These are phyloP conservation scores for Alces alces DNA, from an alignment of 2,113 vertebrate genomes.

Conservation along the genomic window DNA sequence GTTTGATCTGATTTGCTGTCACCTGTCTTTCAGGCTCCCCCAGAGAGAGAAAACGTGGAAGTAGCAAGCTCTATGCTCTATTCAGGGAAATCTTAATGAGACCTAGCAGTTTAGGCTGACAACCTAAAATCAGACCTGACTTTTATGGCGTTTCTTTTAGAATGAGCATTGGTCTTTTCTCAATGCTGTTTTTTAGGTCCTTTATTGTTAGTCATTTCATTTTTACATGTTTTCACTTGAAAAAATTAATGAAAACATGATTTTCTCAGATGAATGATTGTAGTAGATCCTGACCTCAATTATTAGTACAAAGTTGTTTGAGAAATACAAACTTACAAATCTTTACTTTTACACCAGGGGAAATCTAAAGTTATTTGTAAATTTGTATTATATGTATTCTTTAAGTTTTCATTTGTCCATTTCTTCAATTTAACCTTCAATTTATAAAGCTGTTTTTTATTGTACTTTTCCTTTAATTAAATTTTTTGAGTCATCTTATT, in stretches of 20 bases:
- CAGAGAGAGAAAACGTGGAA: constrained; percentile 21
- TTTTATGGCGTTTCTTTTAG: background rate
- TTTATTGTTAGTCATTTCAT: background rate
- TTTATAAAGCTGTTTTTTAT: background rate
- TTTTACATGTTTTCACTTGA: constrained; percentile 7
- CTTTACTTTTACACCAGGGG: background rate
- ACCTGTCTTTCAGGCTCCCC: background rate
- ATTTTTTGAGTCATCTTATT: background rate
- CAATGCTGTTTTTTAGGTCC: background rate
- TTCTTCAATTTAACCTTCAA: background rate
- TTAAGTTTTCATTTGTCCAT: background rate
- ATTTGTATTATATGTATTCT: background rate
- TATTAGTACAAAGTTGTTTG: constrained; percentile 3
- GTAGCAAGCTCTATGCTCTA: background rate
- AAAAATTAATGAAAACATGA: constrained; percentile 33
- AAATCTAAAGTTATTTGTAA: background rate
- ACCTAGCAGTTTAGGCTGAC: constrained; percentile 11
- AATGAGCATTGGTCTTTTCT: background rate
- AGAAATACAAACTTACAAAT: constrained; percentile 26
- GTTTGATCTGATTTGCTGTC: constrained; percentile 26
- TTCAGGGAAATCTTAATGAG: constrained; percentile 44
- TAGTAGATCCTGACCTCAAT: constrained; percentile 9
- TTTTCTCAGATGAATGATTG: constrained; percentile 4
- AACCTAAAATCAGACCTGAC: background rate
- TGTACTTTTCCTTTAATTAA: background rate